Percentiles rank a stretch among this genome's conserved stretches.
Evolutionary conservation across 2,888 invertebrate species (phyloP).

Genomic region (Ophonus ardosiacus): DNA sequence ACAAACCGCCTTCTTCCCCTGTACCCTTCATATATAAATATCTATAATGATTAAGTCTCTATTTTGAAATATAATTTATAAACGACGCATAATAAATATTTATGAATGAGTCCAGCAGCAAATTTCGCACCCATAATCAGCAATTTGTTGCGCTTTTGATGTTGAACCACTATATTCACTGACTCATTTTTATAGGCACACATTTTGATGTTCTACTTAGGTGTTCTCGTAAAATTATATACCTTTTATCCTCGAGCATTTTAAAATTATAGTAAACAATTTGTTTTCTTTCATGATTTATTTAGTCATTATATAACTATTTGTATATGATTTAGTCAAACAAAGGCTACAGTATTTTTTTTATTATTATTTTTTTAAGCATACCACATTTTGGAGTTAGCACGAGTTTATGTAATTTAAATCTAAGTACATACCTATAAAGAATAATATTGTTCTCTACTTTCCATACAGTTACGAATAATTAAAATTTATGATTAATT

Average conservation of each 20-base stretch:
- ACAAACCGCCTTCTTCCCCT: too few species aligned
- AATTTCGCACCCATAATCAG: slow-evolving; percentile 29
- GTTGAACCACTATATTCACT: slow-evolving; percentile 12
- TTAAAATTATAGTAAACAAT: background rate
- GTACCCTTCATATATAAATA: too few species aligned
- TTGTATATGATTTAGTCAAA: background rate
- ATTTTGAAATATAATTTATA: slow-evolving; percentile 3
- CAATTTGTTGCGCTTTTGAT: slow-evolving; percentile 24
- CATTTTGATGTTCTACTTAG: slow-evolving; percentile 23
- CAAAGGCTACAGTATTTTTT: too few species aligned
- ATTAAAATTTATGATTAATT: too few species aligned
- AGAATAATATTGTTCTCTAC: too few species aligned
- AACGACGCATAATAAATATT: slow-evolving; percentile 3
- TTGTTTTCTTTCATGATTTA: background rate
- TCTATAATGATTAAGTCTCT: background rate
- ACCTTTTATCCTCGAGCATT: background rate
- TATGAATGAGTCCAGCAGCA: slow-evolving; percentile 19
- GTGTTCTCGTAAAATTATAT: background rate
- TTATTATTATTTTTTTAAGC: too few species aligned
- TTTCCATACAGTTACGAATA: too few species aligned
- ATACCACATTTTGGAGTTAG: too few species aligned
- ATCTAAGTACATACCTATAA: too few species aligned
- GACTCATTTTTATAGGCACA: background rate
- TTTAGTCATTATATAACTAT: background rate
- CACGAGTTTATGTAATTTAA: too few species aligned